These are phyloP conservation scores for Armadillidium nasatum DNA, from an alignment of 1,140 invertebrate species.

Conservation along the genomic window DNA sequence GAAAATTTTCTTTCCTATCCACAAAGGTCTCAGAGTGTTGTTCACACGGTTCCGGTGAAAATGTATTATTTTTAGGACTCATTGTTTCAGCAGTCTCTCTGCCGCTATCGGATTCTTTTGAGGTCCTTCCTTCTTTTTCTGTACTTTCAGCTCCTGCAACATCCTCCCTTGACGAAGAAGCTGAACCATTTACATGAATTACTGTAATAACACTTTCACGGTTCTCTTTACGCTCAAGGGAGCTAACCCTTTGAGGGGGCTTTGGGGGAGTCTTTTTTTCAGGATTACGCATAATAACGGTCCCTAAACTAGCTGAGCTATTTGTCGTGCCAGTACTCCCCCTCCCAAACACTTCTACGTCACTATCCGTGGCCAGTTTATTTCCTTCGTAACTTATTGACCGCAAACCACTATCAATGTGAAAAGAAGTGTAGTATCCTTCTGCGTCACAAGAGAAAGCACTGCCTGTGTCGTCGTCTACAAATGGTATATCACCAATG, in stretches of 20 bases:
- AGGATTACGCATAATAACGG: constrained; percentile 56
- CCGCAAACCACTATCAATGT: constrained; percentile 88
- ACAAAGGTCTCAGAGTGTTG: constrained; percentile 72
- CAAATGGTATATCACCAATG: constrained; percentile 56
- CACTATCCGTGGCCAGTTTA: constrained; percentile 29
- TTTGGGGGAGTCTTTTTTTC: constrained; percentile 44
- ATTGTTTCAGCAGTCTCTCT: constrained; percentile 72
- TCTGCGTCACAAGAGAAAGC: constrained; percentile 94
- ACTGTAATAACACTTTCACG: constrained; percentile 46
- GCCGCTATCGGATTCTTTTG: constrained; percentile 67
- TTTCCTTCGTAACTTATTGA: constrained; percentile 41
- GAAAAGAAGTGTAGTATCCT: constrained; percentile 95
- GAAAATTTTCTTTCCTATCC: constrained; percentile 74
- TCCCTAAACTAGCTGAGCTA: constrained; percentile 69
- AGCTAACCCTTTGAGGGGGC: constrained; percentile 46
- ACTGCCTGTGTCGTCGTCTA: constrained; percentile 84
- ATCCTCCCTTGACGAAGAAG: constrained; percentile 49
- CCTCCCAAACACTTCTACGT: constrained; percentile 55
- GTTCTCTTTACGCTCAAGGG: constrained; percentile 45
- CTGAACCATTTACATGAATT: constrained; percentile 45
- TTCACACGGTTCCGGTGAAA: constrained; percentile 63
- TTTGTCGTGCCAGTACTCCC: constrained; percentile 83
- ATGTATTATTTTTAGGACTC: constrained; percentile 48
- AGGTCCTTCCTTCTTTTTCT: constrained; percentile 53
- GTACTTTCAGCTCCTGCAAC: constrained; percentile 61